Evolutionary conservation across 2,888 invertebrate species (phyloP), one percentile per base, ranked within the genome.

Genomic region (Polydesmus complanatus): DNA sequence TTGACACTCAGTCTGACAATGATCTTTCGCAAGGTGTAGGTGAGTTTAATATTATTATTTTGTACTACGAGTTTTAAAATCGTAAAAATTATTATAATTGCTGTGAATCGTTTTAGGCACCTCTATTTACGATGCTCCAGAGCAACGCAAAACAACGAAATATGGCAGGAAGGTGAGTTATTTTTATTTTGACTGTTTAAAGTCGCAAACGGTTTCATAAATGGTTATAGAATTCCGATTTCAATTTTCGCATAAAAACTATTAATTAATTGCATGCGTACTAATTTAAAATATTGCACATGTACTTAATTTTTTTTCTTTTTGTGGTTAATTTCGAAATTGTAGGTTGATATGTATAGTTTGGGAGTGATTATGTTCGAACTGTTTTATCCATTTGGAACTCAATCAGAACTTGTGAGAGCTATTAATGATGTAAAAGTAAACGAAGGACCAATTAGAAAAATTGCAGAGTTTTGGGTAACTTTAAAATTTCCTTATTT

Each of bases 331-430:
- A 21, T 11, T 21, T 2, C n/a, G 21, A 37, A 27, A 23, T 48
- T 22, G n/a, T 51, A 61, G 61, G 56, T 52, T 18, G 61, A 61
- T 49, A 56, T 61, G 61, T 61, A 56, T 49, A 61, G 61, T 23
- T 61, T 61, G 51, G 61, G 61, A 49, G 27, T 61, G 11, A 61
- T 61, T 5, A 11, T 56, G 19, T 56, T 56, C 47, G 56, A 61
- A 25, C 47, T 61, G 21, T 56, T 51, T 27, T 27, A 61, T 56
- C 61, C 61, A 3, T 61, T 61, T 27, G 23, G 18, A 3, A 61
- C 61, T 22, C 8, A 1, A 21, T 56, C 56, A 56, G 61, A 61
- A 56, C 51, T n/a, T n/a, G 14, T 18, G 2, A 23, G 21, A 3
- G 25, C 37, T 1, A 21, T 61, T 54, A 2, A 27, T n/a, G 2